Base-by-base conservation (phyloP, 2,797 vertebrate species). In the Onychomys leucogaster region DNA sequence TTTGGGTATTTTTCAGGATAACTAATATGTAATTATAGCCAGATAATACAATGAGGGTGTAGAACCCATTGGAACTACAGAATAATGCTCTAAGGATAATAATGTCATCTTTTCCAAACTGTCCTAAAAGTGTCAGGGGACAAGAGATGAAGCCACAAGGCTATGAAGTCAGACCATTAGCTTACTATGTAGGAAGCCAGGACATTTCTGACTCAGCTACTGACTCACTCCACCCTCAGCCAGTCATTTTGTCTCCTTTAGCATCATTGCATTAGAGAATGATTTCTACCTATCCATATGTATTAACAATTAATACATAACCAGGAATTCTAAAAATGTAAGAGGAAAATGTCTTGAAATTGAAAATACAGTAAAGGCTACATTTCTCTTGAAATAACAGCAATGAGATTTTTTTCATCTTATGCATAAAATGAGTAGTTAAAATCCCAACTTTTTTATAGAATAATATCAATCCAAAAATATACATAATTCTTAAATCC, bases 121-220 rank as follows among this genome's bases (percentile, higher is more conserved):
- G 5, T 43, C 32, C 13, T n/a, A 63, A 11, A 69, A 76, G n/a
- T 86, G 78, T 77, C 73, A 93, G 63, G 52, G n/a, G 52, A 93
- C 43, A 85, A 13, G 29, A 91, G 21, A 63, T 91, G 27, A 89
- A 94, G 5, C 25, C 25, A 81, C 29, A 57, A 78, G 27, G 13
- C n/a, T 85, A 11, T 37, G 32, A 43, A 80, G 19, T 85, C 73
- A 61, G 61, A 61, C 3, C 1, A 25, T 29, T 21, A 65, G 32
- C 34, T 32, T 93, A 69, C 32, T 95, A 96, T 94, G 93, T 94
- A 93, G 52, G 37, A 91, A 71, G 27, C 37, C 5, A 65, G 43
- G 37, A n/a, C 17, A n/a, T 82, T 91, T 97, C 57, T 96, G 41
- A 81, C 27, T 92, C 41, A 59, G 55, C 12, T 19, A 6, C 21